Evolutionary conservation across 2,797 vertebrate species (phyloP).

Genomic region (Dendrocincla tyrannina): DNA sequence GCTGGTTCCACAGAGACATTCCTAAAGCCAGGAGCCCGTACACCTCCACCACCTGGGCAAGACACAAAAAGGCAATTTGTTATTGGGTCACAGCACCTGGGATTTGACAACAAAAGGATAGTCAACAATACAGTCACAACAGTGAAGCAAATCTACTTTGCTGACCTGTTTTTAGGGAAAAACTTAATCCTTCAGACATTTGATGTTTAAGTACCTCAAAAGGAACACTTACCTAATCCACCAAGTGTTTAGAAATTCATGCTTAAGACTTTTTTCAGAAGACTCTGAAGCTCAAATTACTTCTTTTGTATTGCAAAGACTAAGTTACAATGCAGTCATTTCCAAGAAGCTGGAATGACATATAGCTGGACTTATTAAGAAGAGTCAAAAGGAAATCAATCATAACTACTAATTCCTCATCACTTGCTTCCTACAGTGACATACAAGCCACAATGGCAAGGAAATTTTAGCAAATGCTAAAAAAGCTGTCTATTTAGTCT

Average conservation of each 20-base stretch:
- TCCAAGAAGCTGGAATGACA: background rate
- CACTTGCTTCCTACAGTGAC: background rate
- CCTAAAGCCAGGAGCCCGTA: conserved; percentile 95
- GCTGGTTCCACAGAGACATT: conserved; percentile 98
- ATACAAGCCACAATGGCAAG: background rate
- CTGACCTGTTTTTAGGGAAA: background rate
- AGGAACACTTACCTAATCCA: background rate
- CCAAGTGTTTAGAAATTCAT: background rate
- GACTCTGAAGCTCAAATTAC: background rate
- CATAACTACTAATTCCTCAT: background rate
- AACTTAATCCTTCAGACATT: background rate
- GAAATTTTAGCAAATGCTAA: background rate
- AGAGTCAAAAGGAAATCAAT: background rate
- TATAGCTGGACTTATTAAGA: background rate
- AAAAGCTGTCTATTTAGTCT: background rate
- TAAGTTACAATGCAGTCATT: background rate
- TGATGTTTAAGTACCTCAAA: background rate
- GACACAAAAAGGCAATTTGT: background rate
- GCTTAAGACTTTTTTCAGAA: background rate
- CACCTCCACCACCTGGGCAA: conserved; percentile 91
- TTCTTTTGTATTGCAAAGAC: background rate
- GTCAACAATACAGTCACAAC: background rate
- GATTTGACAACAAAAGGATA: background rate
- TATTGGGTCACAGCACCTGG: background rate
- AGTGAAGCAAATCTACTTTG: background rate